phyloP scores from a whole-genome alignment of 2,113 vertebrate genomes.

The Pithys albifrons region DNA sequence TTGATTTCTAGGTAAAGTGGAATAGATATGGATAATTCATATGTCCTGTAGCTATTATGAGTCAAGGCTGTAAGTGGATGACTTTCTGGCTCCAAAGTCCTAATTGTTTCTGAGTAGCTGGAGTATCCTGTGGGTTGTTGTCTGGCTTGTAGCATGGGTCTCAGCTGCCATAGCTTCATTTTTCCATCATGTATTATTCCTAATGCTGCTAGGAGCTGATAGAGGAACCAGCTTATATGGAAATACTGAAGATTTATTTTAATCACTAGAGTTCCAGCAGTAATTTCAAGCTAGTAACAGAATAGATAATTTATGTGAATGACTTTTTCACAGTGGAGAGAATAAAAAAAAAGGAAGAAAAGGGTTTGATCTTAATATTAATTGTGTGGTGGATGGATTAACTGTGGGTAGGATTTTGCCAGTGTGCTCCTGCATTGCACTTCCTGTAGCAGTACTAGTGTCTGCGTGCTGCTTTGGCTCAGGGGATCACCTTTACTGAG shows the following conservation, averaged over 20 bases:
- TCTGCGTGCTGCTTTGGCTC: background rate
- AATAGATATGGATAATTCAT: slow-evolving; percentile 69
- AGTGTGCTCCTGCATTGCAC: slow-evolving; percentile 2
- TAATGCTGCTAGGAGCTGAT: slow-evolving; percentile 67
- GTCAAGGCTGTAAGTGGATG: slow-evolving; percentile 61
- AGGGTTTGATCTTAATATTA: slow-evolving; percentile 31
- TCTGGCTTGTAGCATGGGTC: slow-evolving; percentile 70
- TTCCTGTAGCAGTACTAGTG: background rate
- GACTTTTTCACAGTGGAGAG: slow-evolving; percentile 5
- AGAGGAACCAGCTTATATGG: slow-evolving; percentile 67
- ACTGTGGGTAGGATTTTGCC: slow-evolving; percentile 39
- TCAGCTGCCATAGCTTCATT: slow-evolving; percentile 74
- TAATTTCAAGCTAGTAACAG: slow-evolving; percentile 60
- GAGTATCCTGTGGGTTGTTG: slow-evolving; percentile 75
- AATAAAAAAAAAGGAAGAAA: background rate
- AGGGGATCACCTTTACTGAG: slow-evolving; percentile 58
- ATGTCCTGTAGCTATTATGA: slow-evolving; percentile 69
- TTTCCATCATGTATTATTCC: slow-evolving; percentile 75
- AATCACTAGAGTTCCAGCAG: slow-evolving; percentile 65
- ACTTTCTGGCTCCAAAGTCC: slow-evolving; percentile 72
- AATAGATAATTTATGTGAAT: slow-evolving; percentile 34
- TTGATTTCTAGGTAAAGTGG: slow-evolving; percentile 70
- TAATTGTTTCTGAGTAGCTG: slow-evolving; percentile 74
- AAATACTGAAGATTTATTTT: slow-evolving; percentile 73
- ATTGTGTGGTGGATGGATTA: slow-evolving; percentile 45